Evolutionary conservation across 2,113 vertebrate species (phyloP).

Genomic region (Pelusios castaneus): DNA sequence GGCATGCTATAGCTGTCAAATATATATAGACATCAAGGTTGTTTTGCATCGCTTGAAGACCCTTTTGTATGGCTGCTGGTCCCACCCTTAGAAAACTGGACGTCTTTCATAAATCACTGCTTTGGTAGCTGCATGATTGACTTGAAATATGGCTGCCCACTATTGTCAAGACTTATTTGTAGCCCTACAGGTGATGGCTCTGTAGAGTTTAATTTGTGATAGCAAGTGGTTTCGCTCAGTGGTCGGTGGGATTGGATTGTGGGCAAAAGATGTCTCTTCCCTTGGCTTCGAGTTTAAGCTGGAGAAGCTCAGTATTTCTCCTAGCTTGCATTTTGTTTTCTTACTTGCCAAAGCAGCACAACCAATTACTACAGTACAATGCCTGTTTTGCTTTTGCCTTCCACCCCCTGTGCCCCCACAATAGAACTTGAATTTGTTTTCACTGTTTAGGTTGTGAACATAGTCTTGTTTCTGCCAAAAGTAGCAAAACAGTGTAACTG

Average conservation of each 20-base stretch:
- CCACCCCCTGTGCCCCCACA: no score
- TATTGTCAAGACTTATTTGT: background rate
- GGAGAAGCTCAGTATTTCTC: background rate
- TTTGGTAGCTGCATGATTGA: background rate
- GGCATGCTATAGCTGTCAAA: background rate
- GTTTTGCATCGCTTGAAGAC: background rate
- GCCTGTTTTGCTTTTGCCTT: background rate
- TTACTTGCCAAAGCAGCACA: background rate
- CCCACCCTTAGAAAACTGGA: background rate
- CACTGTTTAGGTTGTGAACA: background rate
- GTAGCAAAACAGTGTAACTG: background rate
- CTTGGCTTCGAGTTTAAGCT: background rate
- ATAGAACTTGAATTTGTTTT: background rate
- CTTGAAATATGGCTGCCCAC: background rate
- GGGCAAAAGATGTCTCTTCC: background rate
- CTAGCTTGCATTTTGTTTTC: background rate
- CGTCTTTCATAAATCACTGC: background rate
- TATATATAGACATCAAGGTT: background rate
- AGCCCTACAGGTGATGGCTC: background rate
- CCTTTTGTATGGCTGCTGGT: background rate
- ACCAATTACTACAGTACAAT: background rate
- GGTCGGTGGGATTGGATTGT: background rate
- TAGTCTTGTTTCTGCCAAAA: background rate
- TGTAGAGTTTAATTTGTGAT: background rate
- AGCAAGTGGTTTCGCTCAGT: background rate